Base-by-base conservation (phyloP, 2,888 invertebrate species). In the Dolomedes plantarius region DNA sequence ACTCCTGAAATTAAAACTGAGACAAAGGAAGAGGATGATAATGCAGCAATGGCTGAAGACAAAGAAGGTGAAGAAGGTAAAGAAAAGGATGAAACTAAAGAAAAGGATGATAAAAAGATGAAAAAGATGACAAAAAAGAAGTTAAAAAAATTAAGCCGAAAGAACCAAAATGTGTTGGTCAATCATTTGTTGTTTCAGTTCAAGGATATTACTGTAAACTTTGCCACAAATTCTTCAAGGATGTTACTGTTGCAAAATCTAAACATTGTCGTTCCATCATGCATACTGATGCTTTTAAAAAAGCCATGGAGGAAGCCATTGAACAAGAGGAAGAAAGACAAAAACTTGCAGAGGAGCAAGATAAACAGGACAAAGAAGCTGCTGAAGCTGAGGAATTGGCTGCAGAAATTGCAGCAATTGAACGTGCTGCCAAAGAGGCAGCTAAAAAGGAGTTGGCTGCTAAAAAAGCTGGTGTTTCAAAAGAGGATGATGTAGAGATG, bases 271-370 rank as follows among this genome's bases (percentile, higher is more conserved):
- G 86, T 36, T 86, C 86, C 13, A 78, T 80, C 64, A 86, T 86
- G 86, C 86, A 86, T 71, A 67, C 62, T 19, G 79, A 80, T 13
- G 75, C 86, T 28, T 86, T 86, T 19, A 86, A 86, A 27, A 80
- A 76, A 39, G 86, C 86, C 5, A 86, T 86, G 86, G 80, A 75
- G 6, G 86, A 80, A 76, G 86, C 86, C 11, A 67, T 80, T 64
- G 86, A 86, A 65, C 86, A 86, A 80, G 86, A 86, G 50, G 86
- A 86, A n/a, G 86, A 86, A 46, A 80, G 86, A n/a, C 86, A 86
- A 36, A 86, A 80, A 27, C 67, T 75, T 11, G 86, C 86, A 13
- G 86, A 86, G 32, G 86, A 86, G 39, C 86, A 86, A 67, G 86
- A 86, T 41, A 86, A 86, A 27, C 71, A 50, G 31, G 86, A 86